phyloP scores from a whole-genome alignment of 2,888 invertebrate species.

The Sphaeridia pumilis region DNA sequence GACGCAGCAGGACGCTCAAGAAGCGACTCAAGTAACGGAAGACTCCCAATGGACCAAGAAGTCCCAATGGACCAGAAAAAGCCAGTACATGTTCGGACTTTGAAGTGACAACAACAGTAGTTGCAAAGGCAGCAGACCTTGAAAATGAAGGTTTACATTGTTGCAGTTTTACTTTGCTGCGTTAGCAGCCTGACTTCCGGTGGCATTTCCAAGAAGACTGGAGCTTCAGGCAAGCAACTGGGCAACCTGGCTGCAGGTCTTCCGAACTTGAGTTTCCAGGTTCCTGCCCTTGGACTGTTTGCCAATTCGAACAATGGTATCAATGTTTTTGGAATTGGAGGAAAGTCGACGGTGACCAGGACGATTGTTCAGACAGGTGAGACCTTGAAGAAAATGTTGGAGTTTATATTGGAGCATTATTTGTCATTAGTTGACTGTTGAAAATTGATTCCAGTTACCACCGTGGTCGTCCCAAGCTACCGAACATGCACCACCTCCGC shows the following conservation, averaged over 20 bases:
- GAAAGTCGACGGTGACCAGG: constrained; percentile 18
- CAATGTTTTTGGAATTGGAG: constrained; percentile 23
- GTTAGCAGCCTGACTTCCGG: too few species aligned
- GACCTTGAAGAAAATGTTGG: not conserved
- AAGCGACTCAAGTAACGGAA: too few species aligned
- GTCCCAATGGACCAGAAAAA: too few species aligned
- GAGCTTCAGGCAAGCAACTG: too few species aligned
- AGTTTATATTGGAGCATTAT: not conserved
- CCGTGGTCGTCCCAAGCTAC: constrained; percentile 19
- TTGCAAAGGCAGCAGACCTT: not conserved
- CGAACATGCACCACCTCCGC: constrained; percentile 21
- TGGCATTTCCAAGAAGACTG: too few species aligned
- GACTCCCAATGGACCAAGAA: too few species aligned
- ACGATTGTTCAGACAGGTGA: constrained; percentile 28
- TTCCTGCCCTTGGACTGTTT: constrained; percentile 20
- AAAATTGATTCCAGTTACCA: constrained; percentile 19
- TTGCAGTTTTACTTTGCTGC: too few species aligned
- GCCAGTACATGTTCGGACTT: too few species aligned
- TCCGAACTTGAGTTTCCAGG: constrained; percentile 15
- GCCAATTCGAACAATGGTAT: constrained; percentile 6
- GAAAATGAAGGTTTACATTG: not conserved
- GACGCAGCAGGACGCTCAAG: too few species aligned
- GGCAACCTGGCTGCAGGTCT: too few species aligned
- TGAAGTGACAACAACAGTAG: too few species aligned
- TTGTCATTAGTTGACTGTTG: not conserved